A percentile compares a stretch with the other conserved stretches of the same genome.
Evolutionary conservation across 2,113 vertebrate genomes (phyloP).

Genomic region (Caretta caretta): DNA sequence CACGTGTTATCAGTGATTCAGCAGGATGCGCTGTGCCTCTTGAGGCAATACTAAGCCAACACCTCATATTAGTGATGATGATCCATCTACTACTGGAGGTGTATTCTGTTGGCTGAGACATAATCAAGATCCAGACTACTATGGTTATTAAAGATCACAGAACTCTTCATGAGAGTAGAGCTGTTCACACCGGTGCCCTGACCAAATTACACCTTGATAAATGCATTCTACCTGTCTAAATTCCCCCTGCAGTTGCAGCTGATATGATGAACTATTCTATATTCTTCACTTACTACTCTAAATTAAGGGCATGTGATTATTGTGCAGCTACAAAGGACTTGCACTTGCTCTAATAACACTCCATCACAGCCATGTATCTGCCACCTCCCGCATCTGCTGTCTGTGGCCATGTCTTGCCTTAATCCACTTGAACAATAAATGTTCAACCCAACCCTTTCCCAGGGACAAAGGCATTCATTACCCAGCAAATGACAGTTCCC

Average conservation of each 20-base stretch:
- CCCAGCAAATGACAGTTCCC: background rate
- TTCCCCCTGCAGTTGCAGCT: background rate
- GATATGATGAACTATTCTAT: background rate
- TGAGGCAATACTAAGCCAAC: background rate
- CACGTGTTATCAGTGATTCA: background rate
- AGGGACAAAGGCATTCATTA: background rate
- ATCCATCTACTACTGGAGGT: background rate
- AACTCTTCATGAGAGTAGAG: background rate
- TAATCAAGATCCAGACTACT: background rate
- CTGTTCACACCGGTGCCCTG: background rate
- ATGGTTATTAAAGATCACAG: background rate
- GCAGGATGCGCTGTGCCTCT: rapidly evolving
- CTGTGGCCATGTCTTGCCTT: background rate
- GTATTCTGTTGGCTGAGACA: rapidly evolving
- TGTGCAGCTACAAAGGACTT: background rate
- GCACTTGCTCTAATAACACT: background rate
- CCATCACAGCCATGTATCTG: rapidly evolving
- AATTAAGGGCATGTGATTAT: background rate
- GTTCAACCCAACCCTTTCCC: background rate
- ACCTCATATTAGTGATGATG: rapidly evolving
- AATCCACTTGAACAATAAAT: background rate
- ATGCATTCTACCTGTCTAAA: background rate
- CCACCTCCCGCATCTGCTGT: background rate
- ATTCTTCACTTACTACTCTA: background rate
- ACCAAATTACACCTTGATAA: background rate